phyloP scores from a whole-genome alignment of 2,888 invertebrate genomes.

The Caenorhabditis imperialis region DNA sequence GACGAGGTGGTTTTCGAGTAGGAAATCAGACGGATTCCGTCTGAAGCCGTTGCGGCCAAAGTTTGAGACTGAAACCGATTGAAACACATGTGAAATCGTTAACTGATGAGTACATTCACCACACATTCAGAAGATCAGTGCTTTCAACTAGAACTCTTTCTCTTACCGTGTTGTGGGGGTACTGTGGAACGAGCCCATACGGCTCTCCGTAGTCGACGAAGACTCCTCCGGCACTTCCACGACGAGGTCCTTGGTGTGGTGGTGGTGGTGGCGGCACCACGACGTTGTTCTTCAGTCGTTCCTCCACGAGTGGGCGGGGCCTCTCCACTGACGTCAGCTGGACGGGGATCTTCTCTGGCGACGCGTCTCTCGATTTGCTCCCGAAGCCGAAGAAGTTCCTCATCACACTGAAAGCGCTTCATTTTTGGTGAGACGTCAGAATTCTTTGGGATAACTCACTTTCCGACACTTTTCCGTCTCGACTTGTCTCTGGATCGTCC shows the following conservation, averaged over 20 bases:
- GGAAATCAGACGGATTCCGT: constrained; percentile 34
- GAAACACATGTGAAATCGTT: no score
- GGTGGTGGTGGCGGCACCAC: constrained; percentile 1
- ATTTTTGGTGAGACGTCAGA: constrained; percentile 1
- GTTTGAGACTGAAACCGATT: constrained; percentile 42
- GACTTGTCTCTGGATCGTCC: constrained; percentile 52
- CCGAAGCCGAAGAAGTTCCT: constrained; percentile 65
- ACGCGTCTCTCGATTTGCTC: constrained; percentile 62
- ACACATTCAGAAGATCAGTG: background rate
- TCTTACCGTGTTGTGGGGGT: constrained; percentile 43
- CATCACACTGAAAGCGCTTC: constrained; percentile 58
- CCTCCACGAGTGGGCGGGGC: constrained; percentile 18
- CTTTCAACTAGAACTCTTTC: background rate
- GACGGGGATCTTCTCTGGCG: constrained; percentile 59
- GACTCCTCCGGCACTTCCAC: constrained; percentile 33
- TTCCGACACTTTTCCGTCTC: constrained; percentile 64
- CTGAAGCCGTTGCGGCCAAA: constrained; percentile 24
- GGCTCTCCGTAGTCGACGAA: constrained; percentile 51
- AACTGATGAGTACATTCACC: no score
- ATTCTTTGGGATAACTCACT: constrained; percentile 25
- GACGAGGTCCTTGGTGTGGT: constrained; percentile 24
- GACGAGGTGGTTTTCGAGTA: constrained; percentile 25
- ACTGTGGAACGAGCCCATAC: constrained; percentile 40
- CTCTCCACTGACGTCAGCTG: constrained; percentile 31
- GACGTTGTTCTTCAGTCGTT: constrained; percentile 1